Conservation (phyloP, 2,797 vertebrate genomes). For the Orestias chungarensis region DNA sequence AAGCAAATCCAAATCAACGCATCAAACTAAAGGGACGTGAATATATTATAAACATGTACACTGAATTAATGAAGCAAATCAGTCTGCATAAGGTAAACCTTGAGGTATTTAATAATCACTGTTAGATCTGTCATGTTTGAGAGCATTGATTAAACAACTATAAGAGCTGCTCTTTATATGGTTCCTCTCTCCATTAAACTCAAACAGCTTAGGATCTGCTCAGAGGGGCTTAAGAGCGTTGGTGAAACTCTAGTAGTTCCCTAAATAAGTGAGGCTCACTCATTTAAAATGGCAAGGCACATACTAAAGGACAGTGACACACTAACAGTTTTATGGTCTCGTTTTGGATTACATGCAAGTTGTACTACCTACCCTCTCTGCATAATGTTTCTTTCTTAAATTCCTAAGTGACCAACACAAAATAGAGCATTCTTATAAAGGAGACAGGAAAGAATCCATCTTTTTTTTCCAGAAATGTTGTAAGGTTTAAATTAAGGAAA, state of each 20-base stretch:
- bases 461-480: not conserved
- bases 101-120: not conserved
- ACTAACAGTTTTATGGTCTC: not conserved
- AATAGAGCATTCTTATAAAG: not conserved
- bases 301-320: constrained; percentile 20
- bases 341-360: not conserved
- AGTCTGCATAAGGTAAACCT: not conserved
- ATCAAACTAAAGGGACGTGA: no score
- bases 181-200: constrained; percentile 7
- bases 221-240: constrained; percentile 33
- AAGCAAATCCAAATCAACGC: no score
- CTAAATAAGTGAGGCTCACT: constrained; percentile 33
- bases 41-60: no score
- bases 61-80: not conserved
- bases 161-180: not conserved
- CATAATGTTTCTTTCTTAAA: not conserved
- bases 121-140: not conserved
- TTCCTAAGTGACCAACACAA: not conserved
- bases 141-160: not conserved
- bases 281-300: constrained; percentile 43
- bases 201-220: constrained; percentile 33
- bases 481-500: not conserved
- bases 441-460: not conserved
- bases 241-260: constrained; percentile 13
- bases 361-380: not conserved